phyloP scores from a whole-genome alignment of 2,113 vertebrate genomes.

The Mustela nigripes region DNA sequence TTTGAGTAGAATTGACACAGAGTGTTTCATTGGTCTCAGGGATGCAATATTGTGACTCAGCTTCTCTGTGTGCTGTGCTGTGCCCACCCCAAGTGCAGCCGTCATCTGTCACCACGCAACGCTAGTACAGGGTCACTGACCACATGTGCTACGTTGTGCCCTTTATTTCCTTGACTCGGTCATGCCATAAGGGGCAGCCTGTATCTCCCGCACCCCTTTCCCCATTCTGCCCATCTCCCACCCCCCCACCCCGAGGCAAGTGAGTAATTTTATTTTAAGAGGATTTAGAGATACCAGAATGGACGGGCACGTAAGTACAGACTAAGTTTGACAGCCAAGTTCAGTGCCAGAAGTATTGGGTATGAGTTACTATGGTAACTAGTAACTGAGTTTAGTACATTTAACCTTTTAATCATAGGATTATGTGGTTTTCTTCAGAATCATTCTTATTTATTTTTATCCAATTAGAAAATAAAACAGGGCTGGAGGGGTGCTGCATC shows the following conservation, averaged over 20 bases:
- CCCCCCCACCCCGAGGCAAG: not conserved
- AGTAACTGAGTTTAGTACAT: not conserved
- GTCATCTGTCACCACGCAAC: not conserved
- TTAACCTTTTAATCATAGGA: not conserved
- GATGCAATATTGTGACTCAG: not conserved
- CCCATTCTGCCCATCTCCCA: not conserved
- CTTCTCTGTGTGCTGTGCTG: not conserved
- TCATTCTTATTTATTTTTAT: slow-evolving; percentile 31
- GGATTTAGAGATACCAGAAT: not conserved
- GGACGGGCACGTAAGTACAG: accelerated
- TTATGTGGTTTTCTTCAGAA: not conserved
- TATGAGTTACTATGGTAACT: not conserved
- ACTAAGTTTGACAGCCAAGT: accelerated
- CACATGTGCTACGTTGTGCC: not conserved
- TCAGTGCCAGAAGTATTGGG: not conserved
- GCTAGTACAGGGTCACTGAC: not conserved
- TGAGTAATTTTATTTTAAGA: not conserved
- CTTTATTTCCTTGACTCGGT: not conserved
- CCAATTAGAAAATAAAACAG: not conserved
- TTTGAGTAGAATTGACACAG: not conserved
- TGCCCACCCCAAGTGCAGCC: not conserved
- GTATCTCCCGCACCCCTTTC: not conserved
- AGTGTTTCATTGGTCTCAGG: not conserved
- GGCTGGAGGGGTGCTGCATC: not conserved
- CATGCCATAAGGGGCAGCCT: not conserved